Conservation (phyloP, 1,140 invertebrate genomes). For the Lordiphosa clarofinis region DNA sequence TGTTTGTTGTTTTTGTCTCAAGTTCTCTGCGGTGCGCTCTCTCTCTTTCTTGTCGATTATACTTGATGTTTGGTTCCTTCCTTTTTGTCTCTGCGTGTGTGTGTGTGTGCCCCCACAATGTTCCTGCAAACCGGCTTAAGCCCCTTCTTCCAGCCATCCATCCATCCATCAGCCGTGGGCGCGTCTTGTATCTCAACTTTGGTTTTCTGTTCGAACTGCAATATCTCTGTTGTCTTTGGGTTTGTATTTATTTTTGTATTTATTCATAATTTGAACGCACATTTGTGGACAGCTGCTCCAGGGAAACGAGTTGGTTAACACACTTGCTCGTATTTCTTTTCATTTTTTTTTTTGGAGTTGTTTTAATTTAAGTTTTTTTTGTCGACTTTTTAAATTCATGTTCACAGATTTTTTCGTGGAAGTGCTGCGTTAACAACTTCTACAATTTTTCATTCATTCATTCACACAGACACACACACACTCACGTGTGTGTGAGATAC, state of each 20-base stretch:
- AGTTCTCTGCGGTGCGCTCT: slow-evolving; percentile 36
- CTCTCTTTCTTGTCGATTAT: slow-evolving; percentile 42
- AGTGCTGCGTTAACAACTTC: slow-evolving; percentile 74
- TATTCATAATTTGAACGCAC: slow-evolving; percentile 70
- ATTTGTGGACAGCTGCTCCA: slow-evolving; percentile 67
- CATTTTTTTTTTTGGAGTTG: slow-evolving; percentile 18
- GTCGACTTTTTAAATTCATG: slow-evolving; percentile 14
- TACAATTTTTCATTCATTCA: slow-evolving; percentile 77
- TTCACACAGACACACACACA: slow-evolving; percentile 20
- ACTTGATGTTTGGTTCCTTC: slow-evolving; percentile 74
- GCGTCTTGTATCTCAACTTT: slow-evolving; percentile 39
- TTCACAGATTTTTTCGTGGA: slow-evolving; percentile 52
- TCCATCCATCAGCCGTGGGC: slow-evolving; percentile 60
- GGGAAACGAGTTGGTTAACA: slow-evolving; percentile 36
- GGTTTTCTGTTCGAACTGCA: slow-evolving; percentile 29
- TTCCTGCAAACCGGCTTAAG: slow-evolving; percentile 70
- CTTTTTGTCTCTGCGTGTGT: slow-evolving; percentile 42
- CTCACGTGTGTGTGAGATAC: slow-evolving; percentile 13
- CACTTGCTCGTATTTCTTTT: slow-evolving; percentile 59
- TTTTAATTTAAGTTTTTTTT: slow-evolving; percentile 49
- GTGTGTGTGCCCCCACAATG: slow-evolving; percentile 23
- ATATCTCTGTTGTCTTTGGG: slow-evolving; percentile 18
- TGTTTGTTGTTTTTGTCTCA: slow-evolving; percentile 41
- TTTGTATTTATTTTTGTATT: slow-evolving; percentile 45
- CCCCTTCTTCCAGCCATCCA: slow-evolving; percentile 8